Base-by-base conservation (phyloP, 1,140 invertebrate species). In the Drosophila paulistorum region DNA sequence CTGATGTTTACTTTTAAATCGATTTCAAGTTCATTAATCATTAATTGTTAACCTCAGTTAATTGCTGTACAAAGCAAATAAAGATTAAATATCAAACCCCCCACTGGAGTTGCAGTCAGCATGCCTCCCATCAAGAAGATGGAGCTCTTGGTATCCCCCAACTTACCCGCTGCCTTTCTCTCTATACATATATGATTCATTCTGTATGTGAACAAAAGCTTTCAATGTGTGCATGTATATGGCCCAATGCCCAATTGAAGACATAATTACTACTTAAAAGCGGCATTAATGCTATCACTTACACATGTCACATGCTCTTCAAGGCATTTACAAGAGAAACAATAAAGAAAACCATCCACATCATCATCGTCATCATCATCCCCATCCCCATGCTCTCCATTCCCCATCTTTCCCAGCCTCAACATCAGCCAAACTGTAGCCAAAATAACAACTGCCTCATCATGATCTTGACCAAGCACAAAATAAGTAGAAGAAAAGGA, bases 241-340 rank as follows among this genome's bases (percentile, higher is more conserved):
- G 30, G 30, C 23, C 42, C 83, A 74, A 77, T 82, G 76, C 79
- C 84, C 83, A 89, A 87, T 87, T 87, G 83, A 83, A 77, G 84
- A 69, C 78, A 86, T 89, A 87, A 87, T 87, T 87, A 87, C 83
- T 87, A 87, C 83, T 87, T 87, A 87, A 87, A 81, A 74, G 79
- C 84, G 65, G 83, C 83, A 87, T 87, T 87, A 89, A 87, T 77
- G 80, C 84, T 87, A 87, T 87, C 83, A 87, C 83, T 87, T 87
- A 87, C 83, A 87, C 83, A 87, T 87, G 83, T 87, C 83, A 87
- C 83, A 87, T 80, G 83, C 63, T 89, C 66, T 76, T 87, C 84
- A 77, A 60, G 60, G 73, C 83, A 87, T 87, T 59, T 87, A 87
- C 77, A 51, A 51, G 62, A 74, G 68, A 77, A 81, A 87, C 84